phyloP scores from a whole-genome alignment of 2,797 vertebrate genomes.

The Hippoglossus hippoglossus region DNA sequence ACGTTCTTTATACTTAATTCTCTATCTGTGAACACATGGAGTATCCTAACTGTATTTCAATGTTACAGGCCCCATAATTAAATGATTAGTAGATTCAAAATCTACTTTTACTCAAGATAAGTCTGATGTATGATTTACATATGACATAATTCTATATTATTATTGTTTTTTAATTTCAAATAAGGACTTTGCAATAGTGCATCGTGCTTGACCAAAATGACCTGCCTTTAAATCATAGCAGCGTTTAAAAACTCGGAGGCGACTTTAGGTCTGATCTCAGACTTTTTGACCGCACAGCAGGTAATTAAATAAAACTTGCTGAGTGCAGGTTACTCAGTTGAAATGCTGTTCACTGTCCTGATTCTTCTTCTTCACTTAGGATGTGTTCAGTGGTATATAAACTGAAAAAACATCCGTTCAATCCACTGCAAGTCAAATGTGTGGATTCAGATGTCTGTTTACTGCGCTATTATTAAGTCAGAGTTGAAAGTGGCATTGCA shows the following conservation, averaged over 20 bases:
- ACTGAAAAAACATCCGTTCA: too few relatives aligned
- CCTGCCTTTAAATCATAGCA: neutral
- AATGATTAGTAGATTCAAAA: neutral
- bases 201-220: neutral
- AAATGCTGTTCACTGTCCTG: neutral
- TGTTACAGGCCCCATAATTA: neutral
- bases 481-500: too few relatives aligned
- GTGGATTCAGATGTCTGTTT: too few relatives aligned
- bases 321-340: neutral
- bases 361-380: neutral
- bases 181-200: neutral
- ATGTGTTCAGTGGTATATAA: neutral
- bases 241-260: neutral
- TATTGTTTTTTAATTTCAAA: neutral
- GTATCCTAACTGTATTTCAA: neutral
- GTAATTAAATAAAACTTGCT: neutral
- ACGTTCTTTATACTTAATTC: neutral
- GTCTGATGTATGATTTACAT: neutral
- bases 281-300: neutral
- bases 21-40: neutral
- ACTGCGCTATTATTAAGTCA: too few relatives aligned
- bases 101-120: neutral
- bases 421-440: too few relatives aligned
- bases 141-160: neutral
- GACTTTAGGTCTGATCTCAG: neutral